Conservation (phyloP, 2,113 vertebrate genomes). For the Grammomys dolichurus region DNA sequence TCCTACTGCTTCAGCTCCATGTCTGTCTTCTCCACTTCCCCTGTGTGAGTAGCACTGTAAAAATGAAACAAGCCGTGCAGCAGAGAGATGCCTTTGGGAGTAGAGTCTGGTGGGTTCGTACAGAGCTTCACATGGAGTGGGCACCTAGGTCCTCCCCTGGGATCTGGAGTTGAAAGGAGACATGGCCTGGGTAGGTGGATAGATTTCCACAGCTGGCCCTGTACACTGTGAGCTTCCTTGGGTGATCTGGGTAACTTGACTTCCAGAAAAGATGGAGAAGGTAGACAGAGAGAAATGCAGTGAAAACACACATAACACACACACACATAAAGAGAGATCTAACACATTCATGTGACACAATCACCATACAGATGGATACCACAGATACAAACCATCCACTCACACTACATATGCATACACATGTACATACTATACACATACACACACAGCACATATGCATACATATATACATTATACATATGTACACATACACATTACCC, state of each 20-base stretch:
- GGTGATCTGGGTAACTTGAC: background rate
- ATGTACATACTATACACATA: no score
- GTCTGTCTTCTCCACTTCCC: background rate
- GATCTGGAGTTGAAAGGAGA: background rate
- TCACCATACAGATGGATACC: background rate
- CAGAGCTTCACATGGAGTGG: background rate
- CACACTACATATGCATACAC: background rate
- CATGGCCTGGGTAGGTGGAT: background rate
- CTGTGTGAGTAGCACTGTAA: background rate
- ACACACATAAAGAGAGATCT: no score
- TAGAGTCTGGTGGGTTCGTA: background rate
- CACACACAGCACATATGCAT: no score
- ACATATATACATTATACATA: background rate
- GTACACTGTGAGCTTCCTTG: background rate
- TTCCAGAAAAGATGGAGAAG: background rate
- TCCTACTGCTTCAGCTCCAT: background rate
- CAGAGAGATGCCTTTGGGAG: background rate
- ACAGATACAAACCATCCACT: background rate
- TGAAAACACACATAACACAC: background rate
- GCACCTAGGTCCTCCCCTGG: background rate
- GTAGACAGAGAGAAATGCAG: background rate
- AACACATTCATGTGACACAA: background rate
- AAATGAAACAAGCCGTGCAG: background rate
- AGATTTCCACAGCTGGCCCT: background rate
- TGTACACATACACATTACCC: background rate